Conservation (phyloP, 2,888 invertebrate genomes). For the Drosophila demipolita region DNA sequence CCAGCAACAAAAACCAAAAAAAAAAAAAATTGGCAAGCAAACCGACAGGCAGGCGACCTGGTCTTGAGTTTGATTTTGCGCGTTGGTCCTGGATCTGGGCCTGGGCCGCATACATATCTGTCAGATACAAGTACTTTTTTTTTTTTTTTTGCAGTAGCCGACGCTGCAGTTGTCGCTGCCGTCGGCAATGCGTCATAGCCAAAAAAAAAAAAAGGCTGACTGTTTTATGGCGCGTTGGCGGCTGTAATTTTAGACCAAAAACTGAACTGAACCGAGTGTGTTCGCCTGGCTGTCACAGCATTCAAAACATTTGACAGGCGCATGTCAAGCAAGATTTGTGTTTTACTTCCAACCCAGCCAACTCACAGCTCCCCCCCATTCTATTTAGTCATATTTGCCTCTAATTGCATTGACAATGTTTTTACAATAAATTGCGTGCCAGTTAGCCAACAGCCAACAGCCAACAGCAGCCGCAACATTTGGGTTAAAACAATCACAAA, state of each 20-base stretch:
- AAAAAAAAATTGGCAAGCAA: constrained; percentile 2
- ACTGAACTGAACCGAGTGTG: constrained; percentile 30
- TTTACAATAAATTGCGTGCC: constrained; percentile 79
- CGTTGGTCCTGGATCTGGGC: constrained; percentile 1
- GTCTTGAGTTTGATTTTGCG: constrained; percentile 5
- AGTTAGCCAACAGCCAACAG: constrained; percentile 36
- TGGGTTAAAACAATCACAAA: constrained; percentile 79
- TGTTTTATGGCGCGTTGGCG: constrained; percentile 38
- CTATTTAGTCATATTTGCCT: constrained; percentile 39
- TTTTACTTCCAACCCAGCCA: constrained; percentile 7
- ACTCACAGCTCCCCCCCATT: constrained; percentile 2
- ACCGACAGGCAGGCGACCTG: constrained; percentile 1
- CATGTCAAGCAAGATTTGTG: constrained; percentile 65
- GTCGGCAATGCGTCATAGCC: constrained; percentile 71
- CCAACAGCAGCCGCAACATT: constrained; percentile 42
- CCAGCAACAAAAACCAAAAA: constrained; percentile 2
- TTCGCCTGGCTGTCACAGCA: constrained; percentile 54
- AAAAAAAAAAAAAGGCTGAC: constrained; percentile 8
- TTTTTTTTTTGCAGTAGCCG: constrained; percentile 55
- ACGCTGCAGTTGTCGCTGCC: constrained; percentile 31
- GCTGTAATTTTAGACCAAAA: constrained; percentile 71
- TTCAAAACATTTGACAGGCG: constrained; percentile 66
- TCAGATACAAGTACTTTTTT: constrained; percentile 49
- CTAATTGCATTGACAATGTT: constrained; percentile 79
- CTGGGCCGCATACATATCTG: constrained; percentile 31